Conservation (phyloP, 2,888 invertebrate species). For the Hirtodrosophila alboralis region DNA sequence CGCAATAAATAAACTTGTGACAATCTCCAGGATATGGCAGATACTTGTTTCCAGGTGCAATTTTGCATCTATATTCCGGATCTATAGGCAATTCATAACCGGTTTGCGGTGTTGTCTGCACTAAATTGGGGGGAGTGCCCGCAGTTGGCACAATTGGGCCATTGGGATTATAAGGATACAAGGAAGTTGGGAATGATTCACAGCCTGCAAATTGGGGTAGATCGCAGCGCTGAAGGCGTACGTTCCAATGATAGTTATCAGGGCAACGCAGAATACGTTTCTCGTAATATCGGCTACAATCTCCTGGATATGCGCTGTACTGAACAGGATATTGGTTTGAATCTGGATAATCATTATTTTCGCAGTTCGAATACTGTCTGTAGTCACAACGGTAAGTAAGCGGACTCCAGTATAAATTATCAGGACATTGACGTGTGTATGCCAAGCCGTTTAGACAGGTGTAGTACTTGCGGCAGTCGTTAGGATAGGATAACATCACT, state of each 20-base stretch:
- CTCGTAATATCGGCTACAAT: conserved; percentile 76
- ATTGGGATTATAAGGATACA: not conserved
- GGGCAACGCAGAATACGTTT: conserved; percentile 59
- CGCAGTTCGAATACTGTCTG: conserved; percentile 62
- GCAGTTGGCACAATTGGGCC: conserved; percentile 23
- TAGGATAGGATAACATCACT: conserved; percentile 61
- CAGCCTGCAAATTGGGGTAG: conserved; percentile 63
- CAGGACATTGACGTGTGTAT: conserved; percentile 62
- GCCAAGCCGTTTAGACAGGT: conserved; percentile 69
- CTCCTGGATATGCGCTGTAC: conserved; percentile 59
- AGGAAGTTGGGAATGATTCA: not conserved
- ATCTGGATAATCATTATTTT: not conserved
- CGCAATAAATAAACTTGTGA: conserved; percentile 77
- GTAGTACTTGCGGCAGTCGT: conserved; percentile 78
- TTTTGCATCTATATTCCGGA: conserved; percentile 29
- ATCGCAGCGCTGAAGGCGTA: conserved; percentile 62
- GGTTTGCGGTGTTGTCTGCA: not conserved
- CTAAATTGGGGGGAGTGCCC: conserved; percentile 41
- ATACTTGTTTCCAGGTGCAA: conserved; percentile 24
- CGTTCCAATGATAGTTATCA: conserved; percentile 67
- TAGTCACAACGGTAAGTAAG: conserved; percentile 75
- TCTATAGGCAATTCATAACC: conserved; percentile 8
- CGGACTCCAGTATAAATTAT: conserved; percentile 72
- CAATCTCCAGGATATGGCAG: conserved; percentile 76
- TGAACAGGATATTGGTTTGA: conserved; percentile 21